A percentile compares a stretch with the other conserved stretches of the same genome.
These are phyloP conservation scores for Planiliza haematocheilus DNA, from an alignment of 2,113 vertebrate species.

Conservation along the genomic window DNA sequence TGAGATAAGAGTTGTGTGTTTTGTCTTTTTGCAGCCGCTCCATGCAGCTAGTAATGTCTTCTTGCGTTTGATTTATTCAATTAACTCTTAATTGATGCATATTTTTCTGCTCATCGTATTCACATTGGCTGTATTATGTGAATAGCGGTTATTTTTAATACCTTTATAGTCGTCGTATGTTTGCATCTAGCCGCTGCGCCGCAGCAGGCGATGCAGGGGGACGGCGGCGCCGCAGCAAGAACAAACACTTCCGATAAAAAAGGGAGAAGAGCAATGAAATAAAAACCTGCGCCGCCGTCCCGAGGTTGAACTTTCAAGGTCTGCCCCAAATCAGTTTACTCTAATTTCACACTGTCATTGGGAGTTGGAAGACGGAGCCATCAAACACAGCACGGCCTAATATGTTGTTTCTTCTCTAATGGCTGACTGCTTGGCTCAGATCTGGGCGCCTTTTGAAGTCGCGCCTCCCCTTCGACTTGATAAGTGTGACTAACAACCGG, in stretches of 20 bases:
- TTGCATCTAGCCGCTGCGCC: background rate
- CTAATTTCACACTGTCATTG: slow-evolving; percentile 64
- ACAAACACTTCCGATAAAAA: slow-evolving; percentile 22
- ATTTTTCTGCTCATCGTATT: too few species aligned
- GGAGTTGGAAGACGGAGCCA: slow-evolving; percentile 39
- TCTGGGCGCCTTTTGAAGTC: slow-evolving; percentile 61
- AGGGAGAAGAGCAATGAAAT: background rate
- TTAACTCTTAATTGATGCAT: too few species aligned
- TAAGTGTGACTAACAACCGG: slow-evolving; percentile 70
- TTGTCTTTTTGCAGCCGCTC: too few species aligned
- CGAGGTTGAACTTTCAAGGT: slow-evolving; percentile 54
- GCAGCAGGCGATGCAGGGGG: too few species aligned
- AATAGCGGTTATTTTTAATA: too few species aligned
- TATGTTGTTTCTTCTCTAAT: slow-evolving; percentile 64
- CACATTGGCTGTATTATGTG: too few species aligned
- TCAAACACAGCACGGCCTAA: slow-evolving; percentile 62
- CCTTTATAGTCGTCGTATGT: too few species aligned
- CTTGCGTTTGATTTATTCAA: background rate
- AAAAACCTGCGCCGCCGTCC: slow-evolving; percentile 15
- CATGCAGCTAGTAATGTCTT: background rate
- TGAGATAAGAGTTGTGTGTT: too few species aligned
- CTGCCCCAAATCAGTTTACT: slow-evolving; percentile 45
- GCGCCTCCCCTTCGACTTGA: slow-evolving; percentile 40
- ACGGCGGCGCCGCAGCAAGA: too few species aligned
- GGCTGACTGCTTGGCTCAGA: slow-evolving; percentile 53